Conservation (phyloP, 2,113 vertebrate species). For the Chaetodon auriga region DNA sequence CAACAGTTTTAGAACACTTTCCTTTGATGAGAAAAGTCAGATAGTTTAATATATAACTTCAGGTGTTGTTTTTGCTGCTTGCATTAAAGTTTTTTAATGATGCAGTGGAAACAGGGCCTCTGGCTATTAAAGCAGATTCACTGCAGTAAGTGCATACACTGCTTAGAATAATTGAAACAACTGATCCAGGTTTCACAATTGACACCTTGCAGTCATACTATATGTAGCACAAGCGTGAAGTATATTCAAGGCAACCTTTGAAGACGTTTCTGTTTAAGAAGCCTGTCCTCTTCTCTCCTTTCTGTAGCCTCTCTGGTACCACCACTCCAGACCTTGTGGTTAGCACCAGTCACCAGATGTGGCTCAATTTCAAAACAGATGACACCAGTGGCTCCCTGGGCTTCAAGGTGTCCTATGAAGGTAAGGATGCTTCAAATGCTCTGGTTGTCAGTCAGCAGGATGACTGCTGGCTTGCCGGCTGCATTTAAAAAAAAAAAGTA, state of each 20-base stretch:
- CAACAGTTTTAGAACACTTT: constrained; percentile 29
- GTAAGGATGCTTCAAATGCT: constrained; percentile 74
- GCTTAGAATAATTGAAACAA: constrained; percentile 6
- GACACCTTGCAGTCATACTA: neutral
- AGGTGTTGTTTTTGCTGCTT: constrained; percentile 28
- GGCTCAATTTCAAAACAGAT: constrained; percentile 98
- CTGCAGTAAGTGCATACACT: constrained; percentile 16
- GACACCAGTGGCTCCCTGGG: constrained; percentile 94
- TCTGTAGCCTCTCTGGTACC: constrained; percentile 91
- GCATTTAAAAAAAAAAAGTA: neutral
- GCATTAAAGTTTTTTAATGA: constrained; percentile 38
- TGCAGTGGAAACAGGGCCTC: constrained; percentile 1
- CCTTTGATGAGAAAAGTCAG: constrained; percentile 49
- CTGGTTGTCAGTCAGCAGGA: neutral
- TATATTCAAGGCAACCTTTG: neutral
- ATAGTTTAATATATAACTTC: constrained; percentile 40
- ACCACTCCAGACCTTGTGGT: constrained; percentile 96
- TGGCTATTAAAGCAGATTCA: constrained; percentile 12
- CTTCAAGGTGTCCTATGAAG: constrained; percentile 97
- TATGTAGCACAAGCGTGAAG: neutral
- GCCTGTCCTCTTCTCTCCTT: neutral
- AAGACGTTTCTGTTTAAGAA: neutral
- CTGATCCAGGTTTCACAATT: neutral
- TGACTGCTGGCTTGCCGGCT: neutral
- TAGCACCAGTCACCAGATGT: constrained; percentile 98